Percentiles rank a stretch among this genome's conserved stretches.
phyloP scores from a whole-genome alignment of 1,140 invertebrate genomes.

The Bombyx mandarina region DNA sequence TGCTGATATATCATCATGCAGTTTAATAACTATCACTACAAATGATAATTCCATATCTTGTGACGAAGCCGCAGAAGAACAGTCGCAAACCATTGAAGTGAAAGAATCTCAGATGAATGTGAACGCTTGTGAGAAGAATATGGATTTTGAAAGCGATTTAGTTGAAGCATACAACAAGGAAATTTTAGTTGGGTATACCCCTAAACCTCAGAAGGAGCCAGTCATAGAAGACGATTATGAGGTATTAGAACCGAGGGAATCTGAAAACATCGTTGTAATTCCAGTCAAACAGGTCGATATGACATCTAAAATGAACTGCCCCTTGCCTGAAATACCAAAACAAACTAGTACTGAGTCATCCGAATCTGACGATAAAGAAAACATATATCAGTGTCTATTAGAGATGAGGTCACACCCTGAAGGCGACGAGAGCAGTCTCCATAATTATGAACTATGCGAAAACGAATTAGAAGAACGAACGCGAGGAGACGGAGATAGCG shows the following conservation, averaged over 20 bases:
- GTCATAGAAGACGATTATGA: constrained; percentile 63
- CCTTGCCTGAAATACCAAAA: constrained; percentile 65
- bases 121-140: constrained; percentile 29
- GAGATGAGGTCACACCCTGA: constrained; percentile 61
- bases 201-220: constrained; percentile 38
- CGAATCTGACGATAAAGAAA: constrained; percentile 43
- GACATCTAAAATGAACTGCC: constrained; percentile 61
- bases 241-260: constrained; percentile 49
- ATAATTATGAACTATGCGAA: constrained; percentile 64
- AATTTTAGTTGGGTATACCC: constrained; percentile 45
- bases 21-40: constrained; percentile 39
- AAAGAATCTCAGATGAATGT: constrained; percentile 20
- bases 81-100: constrained; percentile 30
- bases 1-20: constrained; percentile 35
- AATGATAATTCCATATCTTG: constrained; percentile 29
- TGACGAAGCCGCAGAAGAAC: constrained; percentile 24
- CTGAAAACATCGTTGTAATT: constrained; percentile 40
- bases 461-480: constrained; percentile 53
- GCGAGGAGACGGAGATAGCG: constrained; percentile 57
- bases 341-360: constrained; percentile 17
- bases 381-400: constrained; percentile 62
- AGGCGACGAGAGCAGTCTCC: constrained; percentile 58
- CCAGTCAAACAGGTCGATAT: constrained; percentile 41
- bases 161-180: constrained; percentile 65
- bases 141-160: constrained; percentile 58